phyloP scores from a whole-genome alignment of 2,113 vertebrate genomes.

The Verasper variegatus region DNA sequence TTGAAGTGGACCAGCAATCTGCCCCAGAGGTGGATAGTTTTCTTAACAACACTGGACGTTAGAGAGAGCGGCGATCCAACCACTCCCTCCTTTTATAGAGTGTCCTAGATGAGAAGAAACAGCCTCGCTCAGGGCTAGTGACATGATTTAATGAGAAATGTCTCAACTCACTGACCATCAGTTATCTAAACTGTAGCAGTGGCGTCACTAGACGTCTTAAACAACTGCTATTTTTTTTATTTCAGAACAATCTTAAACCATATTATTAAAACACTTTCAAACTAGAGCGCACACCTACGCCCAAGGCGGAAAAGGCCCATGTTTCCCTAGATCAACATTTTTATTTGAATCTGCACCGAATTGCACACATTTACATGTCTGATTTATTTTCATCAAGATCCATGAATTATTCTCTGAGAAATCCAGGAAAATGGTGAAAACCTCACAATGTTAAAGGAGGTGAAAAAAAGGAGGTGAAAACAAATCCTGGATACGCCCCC shows the following conservation, averaged over 20 bases:
- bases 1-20: constrained; percentile 61
- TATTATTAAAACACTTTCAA: background rate
- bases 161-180: constrained; percentile 30
- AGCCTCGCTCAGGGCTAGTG: constrained; percentile 35
- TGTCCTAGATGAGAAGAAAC: constrained; percentile 49
- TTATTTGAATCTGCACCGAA: too few relatives aligned
- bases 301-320: too few relatives aligned
- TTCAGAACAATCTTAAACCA: background rate
- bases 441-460: too few relatives aligned
- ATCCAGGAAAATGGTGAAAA: too few relatives aligned
- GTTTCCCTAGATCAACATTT: too few relatives aligned
- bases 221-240: background rate
- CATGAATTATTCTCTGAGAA: too few relatives aligned
- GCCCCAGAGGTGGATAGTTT: constrained; percentile 29
- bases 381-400: too few relatives aligned
- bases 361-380: too few relatives aligned
- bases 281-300: background rate
- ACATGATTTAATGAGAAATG: constrained; percentile 47
- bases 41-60: constrained; percentile 45
- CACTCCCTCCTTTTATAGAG: constrained; percentile 47
- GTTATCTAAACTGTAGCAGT: constrained; percentile 12
- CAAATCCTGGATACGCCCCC: too few relatives aligned
- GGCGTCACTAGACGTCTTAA: background rate
- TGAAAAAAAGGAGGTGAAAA: too few relatives aligned
- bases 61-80: constrained; percentile 35